Conservation (phyloP, 1,140 invertebrate genomes). For the Macrosteles quadrilineatus region DNA sequence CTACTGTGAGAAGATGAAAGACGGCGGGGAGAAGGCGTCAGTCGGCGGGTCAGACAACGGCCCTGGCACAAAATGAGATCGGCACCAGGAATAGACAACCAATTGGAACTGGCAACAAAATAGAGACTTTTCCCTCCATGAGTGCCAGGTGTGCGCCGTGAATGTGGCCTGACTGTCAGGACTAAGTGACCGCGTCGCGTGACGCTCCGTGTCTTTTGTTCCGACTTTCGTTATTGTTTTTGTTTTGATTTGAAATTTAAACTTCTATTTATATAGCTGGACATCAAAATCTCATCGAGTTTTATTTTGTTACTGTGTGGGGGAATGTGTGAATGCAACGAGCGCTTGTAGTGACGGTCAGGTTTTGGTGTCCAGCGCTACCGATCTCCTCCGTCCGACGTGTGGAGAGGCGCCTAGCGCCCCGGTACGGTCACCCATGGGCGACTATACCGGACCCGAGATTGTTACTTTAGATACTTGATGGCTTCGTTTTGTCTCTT, state of each 20-base stretch:
- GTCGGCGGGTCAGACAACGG: conserved; percentile 41
- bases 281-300: conserved; percentile 21
- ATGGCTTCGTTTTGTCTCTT: conserved; percentile 32
- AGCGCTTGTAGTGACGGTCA: background rate
- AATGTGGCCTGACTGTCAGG: background rate
- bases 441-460: background rate
- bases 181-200: background rate
- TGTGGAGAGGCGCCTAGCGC: conserved; percentile 24
- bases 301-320: conserved; percentile 9
- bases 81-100: conserved; percentile 26
- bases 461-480: conserved; percentile 27
- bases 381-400: conserved; percentile 23
- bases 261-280: conserved; percentile 23
- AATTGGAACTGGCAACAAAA: conserved; percentile 30
- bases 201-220: conserved; percentile 21
- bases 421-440: background rate
- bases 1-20: conserved; percentile 91
- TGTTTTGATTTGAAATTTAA: conserved; percentile 21
- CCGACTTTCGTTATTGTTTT: conserved; percentile 14
- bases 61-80: conserved; percentile 33
- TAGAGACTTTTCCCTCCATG: conserved; percentile 33
- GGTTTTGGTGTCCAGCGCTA: conserved; percentile 21
- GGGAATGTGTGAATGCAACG: background rate
- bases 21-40: conserved; percentile 50
- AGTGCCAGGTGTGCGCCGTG: background rate